Evolutionary conservation across 2,113 vertebrate genomes (phyloP).

Genomic region (Rhynchomys soricoides): DNA sequence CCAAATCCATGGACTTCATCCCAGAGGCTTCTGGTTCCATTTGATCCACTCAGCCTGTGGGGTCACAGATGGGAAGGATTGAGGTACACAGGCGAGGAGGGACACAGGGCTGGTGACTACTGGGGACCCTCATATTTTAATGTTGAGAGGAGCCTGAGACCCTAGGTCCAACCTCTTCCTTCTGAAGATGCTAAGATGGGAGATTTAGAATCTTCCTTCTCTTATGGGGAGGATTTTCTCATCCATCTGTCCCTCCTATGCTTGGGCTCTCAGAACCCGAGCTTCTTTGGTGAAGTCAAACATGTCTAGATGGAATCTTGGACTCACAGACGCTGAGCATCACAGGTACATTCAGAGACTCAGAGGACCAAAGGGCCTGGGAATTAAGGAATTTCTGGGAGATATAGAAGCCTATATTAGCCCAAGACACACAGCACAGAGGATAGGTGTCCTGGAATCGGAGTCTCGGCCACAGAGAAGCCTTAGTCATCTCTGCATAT

Average conservation of each 20-base stretch:
- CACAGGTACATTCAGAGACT: background rate
- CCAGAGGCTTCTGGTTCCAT: constrained; percentile 58
- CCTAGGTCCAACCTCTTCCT: background rate
- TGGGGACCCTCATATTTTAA: background rate
- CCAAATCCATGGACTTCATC: constrained; percentile 58
- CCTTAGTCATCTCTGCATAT: background rate
- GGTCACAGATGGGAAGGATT: background rate
- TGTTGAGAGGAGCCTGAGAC: background rate
- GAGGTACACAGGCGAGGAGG: background rate
- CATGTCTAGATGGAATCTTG: background rate
- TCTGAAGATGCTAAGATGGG: background rate
- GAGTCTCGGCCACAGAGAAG: background rate
- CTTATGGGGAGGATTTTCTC: background rate
- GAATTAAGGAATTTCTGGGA: background rate
- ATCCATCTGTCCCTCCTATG: background rate
- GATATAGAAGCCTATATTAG: rapidly evolving
- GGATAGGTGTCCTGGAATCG: rapidly evolving
- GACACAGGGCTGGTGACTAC: background rate
- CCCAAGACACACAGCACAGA: background rate
- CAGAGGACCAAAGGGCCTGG: background rate
- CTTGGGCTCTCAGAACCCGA: background rate
- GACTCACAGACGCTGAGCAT: background rate
- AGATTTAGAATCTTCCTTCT: background rate
- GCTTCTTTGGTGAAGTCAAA: background rate
- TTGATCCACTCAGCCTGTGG: constrained; percentile 67